These are phyloP conservation scores for Falco rusticolus DNA, from an alignment of 2,797 vertebrate species.

Conservation along the genomic window DNA sequence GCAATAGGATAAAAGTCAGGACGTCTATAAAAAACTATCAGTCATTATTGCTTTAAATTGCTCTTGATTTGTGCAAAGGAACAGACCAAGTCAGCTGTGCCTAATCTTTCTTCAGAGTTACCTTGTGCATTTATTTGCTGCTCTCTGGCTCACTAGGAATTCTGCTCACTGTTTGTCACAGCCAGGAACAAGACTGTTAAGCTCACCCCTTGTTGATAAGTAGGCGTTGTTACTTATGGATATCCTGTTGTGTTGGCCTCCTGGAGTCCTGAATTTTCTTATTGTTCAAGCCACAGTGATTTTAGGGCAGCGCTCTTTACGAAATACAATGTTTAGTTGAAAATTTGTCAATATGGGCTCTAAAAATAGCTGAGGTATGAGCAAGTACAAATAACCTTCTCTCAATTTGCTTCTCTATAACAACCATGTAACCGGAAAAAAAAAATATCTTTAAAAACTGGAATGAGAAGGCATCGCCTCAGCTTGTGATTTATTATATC, in stretches of 20 bases:
- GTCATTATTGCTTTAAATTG: constrained; percentile 70
- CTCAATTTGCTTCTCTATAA: constrained; percentile 38
- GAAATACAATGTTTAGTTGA: constrained; percentile 74
- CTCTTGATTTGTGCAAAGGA: constrained; percentile 65
- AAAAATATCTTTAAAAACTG: constrained; percentile 45
- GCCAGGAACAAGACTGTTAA: constrained; percentile 68
- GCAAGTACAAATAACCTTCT: constrained; percentile 62
- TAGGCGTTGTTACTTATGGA: constrained; percentile 74
- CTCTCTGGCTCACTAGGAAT: constrained; percentile 60
- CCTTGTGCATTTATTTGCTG: constrained; percentile 56
- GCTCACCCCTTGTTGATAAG: constrained; percentile 71
- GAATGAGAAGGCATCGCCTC: constrained; percentile 1
- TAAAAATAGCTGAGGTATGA: constrained; percentile 72
- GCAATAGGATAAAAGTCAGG: constrained; percentile 57
- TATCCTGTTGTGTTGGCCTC: constrained; percentile 76
- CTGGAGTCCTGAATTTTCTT: constrained; percentile 73
- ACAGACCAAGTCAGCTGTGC: neutral
- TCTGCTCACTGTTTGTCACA: constrained; percentile 73
- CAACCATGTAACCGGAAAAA: constrained; percentile 31
- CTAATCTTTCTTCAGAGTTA: constrained; percentile 52
- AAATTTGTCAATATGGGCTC: constrained; percentile 67
- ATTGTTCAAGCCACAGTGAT: constrained; percentile 77
- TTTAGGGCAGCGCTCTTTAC: constrained; percentile 70
- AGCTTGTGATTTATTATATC: constrained; percentile 38
- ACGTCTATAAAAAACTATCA: constrained; percentile 65